These are phyloP conservation scores for Symphodus melops DNA, from an alignment of 2,113 vertebrate genomes.

Conservation along the genomic window DNA sequence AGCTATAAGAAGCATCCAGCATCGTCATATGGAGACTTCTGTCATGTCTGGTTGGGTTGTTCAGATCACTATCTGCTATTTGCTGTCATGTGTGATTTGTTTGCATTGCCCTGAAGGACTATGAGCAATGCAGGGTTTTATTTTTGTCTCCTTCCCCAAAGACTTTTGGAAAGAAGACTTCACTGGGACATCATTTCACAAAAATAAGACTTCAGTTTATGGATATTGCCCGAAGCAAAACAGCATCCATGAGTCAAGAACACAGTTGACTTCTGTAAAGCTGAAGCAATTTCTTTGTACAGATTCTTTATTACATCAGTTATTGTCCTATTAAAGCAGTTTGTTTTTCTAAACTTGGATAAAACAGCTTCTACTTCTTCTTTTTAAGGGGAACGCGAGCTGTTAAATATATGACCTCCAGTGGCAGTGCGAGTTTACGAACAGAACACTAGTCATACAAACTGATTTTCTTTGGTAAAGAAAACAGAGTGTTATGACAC, in stretches of 20 bases:
- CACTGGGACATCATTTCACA: not conserved
- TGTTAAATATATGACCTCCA: no score
- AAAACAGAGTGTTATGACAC: no score
- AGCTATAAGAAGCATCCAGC: not conserved
- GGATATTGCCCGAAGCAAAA: not conserved
- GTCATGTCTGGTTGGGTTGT: slow-evolving; percentile 18
- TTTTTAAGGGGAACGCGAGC: not conserved
- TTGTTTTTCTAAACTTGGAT: not conserved
- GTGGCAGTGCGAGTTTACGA: no score
- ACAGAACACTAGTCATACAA: no score
- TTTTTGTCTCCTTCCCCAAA: slow-evolving; percentile 19
- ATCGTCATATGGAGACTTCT: not conserved
- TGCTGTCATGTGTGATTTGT: not conserved
- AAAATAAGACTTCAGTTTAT: not conserved
- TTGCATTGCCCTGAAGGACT: slow-evolving; percentile 12
- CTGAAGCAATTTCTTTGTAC: not conserved
- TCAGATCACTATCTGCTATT: slow-evolving; percentile 1
- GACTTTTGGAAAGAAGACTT: slow-evolving; percentile 3
- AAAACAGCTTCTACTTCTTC: not conserved
- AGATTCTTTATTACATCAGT: not conserved
- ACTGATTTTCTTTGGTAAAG: no score
- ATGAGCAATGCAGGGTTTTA: slow-evolving; percentile 44
- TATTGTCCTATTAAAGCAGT: not conserved
- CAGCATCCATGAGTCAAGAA: no score
- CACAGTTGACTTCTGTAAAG: not conserved